phyloP scores from a whole-genome alignment of 2,888 invertebrate species.

The Petrolisthes cinctipes region DNA sequence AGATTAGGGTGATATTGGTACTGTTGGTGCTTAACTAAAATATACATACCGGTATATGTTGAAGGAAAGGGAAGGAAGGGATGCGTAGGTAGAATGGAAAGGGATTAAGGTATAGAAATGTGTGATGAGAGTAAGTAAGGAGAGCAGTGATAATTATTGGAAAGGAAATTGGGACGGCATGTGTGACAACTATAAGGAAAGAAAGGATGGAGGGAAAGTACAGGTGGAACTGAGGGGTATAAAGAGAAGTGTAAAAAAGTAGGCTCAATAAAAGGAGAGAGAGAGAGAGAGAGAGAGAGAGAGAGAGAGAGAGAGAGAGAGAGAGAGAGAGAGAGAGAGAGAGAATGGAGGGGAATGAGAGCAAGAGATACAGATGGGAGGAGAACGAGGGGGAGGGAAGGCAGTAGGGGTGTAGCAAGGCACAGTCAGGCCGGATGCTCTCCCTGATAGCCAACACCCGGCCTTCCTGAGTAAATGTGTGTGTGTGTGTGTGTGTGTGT shows the following conservation, averaged over 20 bases:
- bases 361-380: background rate
- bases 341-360: background rate
- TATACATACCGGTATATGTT: background rate
- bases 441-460: background rate
- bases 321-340: slow-evolving; percentile 22
- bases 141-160: too few species aligned
- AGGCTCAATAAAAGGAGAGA: background rate
- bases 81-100: background rate
- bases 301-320: slow-evolving; percentile 32
- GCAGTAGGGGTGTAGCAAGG: background rate
- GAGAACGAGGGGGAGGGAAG: background rate
- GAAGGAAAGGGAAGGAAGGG: background rate
- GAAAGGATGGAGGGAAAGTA: background rate
- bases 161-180: background rate
- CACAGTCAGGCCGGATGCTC: background rate
- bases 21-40: too few species aligned
- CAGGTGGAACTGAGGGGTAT: background rate
- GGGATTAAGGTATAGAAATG: too few species aligned
- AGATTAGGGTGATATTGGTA: background rate
- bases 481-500: slow-evolving; percentile 24
- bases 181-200: background rate
- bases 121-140: too few species aligned
- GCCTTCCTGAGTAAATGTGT: slow-evolving; percentile 1
- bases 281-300: slow-evolving; percentile 31
- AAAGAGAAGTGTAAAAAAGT: background rate